Evolutionary conservation across 2,888 invertebrate species (phyloP).

Genomic region (Cheilosia vernalis): DNA sequence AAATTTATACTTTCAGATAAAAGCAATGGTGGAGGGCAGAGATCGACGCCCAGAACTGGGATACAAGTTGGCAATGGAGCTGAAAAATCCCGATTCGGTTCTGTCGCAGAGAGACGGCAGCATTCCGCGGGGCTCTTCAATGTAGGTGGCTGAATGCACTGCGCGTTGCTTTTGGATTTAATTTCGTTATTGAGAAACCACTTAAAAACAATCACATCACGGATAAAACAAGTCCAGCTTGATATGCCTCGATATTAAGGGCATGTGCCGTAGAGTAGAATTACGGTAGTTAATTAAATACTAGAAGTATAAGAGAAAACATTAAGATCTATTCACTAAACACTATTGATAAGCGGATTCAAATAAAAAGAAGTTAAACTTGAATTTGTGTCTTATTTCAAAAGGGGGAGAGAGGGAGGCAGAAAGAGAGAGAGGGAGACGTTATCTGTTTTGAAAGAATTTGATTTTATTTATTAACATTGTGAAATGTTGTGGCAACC

Average conservation of each 20-base stretch:
- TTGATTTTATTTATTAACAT: no score
- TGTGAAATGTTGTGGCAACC: no score
- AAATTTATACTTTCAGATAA: constrained; percentile 85
- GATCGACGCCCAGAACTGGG: constrained; percentile 95
- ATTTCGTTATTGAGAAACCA: background rate
- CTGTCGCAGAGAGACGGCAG: constrained; percentile 81
- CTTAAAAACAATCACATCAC: background rate
- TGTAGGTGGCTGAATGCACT: background rate
- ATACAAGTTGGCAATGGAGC: constrained; percentile 93
- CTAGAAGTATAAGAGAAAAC: no score
- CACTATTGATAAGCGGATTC: no score
- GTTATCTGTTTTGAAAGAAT: no score
- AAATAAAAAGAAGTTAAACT: no score
- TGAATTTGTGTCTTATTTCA: no score
- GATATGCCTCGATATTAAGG: background rate
- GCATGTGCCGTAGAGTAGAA: no score
- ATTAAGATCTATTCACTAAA: no score
- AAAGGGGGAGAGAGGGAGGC: no score
- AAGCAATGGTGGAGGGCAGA: constrained; percentile 93
- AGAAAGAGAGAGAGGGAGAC: no score
- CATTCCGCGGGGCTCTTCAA: background rate
- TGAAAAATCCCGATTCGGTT: constrained; percentile 86
- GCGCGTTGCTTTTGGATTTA: constrained; percentile 21
- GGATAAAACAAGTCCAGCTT: constrained; percentile 15
- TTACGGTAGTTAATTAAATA: no score